These are phyloP conservation scores for Phortica okadai DNA, from an alignment of 2,888 invertebrate species.

Conservation along the genomic window DNA sequence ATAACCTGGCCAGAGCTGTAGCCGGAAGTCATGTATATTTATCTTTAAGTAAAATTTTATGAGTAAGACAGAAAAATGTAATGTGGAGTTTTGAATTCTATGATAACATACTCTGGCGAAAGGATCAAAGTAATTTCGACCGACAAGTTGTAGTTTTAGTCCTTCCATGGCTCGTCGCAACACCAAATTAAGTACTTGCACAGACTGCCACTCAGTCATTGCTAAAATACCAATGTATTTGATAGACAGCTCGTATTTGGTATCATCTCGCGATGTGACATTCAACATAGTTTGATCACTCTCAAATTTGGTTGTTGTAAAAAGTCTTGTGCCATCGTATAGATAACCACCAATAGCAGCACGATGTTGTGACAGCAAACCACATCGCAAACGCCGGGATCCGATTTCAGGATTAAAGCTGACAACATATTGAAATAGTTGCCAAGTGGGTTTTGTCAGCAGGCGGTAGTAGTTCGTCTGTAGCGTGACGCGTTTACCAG, in stretches of 20 bases:
- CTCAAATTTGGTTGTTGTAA: conserved; percentile 79
- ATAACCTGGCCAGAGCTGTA: conserved; percentile 92
- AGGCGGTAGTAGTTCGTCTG: conserved; percentile 84
- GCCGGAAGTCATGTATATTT: conserved; percentile 79
- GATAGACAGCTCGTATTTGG: conserved; percentile 78
- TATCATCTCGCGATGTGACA: conserved; percentile 79
- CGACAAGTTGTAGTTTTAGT: conserved; percentile 83
- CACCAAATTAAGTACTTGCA: conserved; percentile 88
- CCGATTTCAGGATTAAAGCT: conserved; percentile 86
- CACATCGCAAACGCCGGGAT: conserved; percentile 80
- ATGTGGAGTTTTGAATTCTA: not conserved
- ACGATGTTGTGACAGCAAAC: conserved; percentile 80
- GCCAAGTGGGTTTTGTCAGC: conserved; percentile 82
- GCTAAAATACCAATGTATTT: conserved; percentile 81
- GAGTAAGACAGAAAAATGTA: not conserved
- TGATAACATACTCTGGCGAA: conserved; percentile 78
- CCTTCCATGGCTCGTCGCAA: conserved; percentile 80
- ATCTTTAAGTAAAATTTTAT: conserved; percentile 73
- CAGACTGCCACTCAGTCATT: conserved; percentile 82
- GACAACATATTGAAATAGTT: conserved; percentile 85
- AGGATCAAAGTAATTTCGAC: conserved; percentile 86
- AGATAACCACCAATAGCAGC: conserved; percentile 81
- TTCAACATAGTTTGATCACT: conserved; percentile 79
- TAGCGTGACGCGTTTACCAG: conserved; percentile 78
- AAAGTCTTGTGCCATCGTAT: conserved; percentile 87